Percentiles rank a stretch among this genome's conserved stretches.
Conservation (phyloP, 2,113 vertebrate genomes). For the Brienomyrus longianalis region DNA sequence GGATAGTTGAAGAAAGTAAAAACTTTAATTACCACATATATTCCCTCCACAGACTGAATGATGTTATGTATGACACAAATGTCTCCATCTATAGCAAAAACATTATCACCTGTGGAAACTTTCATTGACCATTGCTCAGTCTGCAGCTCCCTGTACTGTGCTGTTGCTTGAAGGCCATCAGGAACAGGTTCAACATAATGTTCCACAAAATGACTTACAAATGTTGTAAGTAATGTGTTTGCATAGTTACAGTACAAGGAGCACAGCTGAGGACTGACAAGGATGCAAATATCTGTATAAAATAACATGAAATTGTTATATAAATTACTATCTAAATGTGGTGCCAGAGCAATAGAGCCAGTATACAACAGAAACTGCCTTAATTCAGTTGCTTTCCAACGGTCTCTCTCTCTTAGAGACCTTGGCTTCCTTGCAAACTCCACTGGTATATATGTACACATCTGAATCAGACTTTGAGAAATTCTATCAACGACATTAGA, state of each 20-base stretch:
- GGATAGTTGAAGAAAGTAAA: too few relatives aligned
- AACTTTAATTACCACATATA: too few relatives aligned
- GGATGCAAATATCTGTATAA: not conserved
- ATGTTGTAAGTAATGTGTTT: not conserved
- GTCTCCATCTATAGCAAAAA: too few relatives aligned
- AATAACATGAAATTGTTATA: not conserved
- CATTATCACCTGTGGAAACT: too few relatives aligned
- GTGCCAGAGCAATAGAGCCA: not conserved
- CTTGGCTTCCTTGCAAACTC: not conserved
- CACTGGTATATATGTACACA: not conserved
- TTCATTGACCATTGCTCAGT: too few relatives aligned
- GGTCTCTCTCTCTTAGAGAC: not conserved
- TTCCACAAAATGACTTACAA: not conserved
- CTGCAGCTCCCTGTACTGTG: too few relatives aligned
- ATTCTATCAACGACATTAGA: not conserved
- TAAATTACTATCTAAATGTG: conserved; percentile 4
- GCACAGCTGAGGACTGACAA: not conserved
- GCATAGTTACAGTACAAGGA: not conserved
- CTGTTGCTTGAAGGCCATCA: too few relatives aligned
- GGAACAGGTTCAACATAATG: not conserved
- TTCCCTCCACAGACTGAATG: too few relatives aligned
- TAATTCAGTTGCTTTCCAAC: not conserved
- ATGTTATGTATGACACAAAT: too few relatives aligned
- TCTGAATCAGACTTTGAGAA: not conserved
- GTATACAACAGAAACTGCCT: not conserved